phyloP scores from a whole-genome alignment of 2,888 invertebrate species.

The Chaetogeoica ovagalla region DNA sequence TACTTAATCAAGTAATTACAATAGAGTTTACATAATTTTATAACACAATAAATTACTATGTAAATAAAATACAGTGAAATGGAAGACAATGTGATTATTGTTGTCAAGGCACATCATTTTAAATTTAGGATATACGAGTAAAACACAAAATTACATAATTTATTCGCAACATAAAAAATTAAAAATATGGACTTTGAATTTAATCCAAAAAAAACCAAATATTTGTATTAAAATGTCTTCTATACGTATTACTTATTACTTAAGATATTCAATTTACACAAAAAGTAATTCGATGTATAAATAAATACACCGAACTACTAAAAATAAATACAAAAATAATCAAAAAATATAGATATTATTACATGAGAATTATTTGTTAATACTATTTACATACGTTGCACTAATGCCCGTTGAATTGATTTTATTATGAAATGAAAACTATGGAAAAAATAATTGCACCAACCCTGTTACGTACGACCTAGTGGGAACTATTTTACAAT shows the following conservation, averaged over 20 bases:
- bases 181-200: neutral
- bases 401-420: neutral
- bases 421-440: constrained; percentile 7
- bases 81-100: constrained; percentile 45
- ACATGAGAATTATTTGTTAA: neutral
- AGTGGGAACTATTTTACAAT: too few relatives aligned
- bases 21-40: constrained; percentile 34
- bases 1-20: constrained; percentile 19
- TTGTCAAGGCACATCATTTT: constrained; percentile 10
- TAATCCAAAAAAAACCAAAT: too few relatives aligned
- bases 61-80: constrained; percentile 14
- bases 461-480: constrained; percentile 14
- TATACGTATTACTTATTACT: too few relatives aligned
- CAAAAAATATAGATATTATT: too few relatives aligned
- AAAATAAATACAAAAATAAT: neutral
- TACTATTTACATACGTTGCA: neutral
- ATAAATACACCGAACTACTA: too few relatives aligned
- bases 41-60: constrained; percentile 28
- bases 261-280: too few relatives aligned
- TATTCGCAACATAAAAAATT: neutral
- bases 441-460: constrained; percentile 14
- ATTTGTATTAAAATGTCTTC: too few relatives aligned
- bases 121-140: neutral
- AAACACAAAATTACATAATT: neutral
- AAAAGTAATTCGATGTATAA: too few relatives aligned